Base-by-base conservation (phyloP, 1,140 invertebrate genomes). In the Polypedilum vanderplanki region DNA sequence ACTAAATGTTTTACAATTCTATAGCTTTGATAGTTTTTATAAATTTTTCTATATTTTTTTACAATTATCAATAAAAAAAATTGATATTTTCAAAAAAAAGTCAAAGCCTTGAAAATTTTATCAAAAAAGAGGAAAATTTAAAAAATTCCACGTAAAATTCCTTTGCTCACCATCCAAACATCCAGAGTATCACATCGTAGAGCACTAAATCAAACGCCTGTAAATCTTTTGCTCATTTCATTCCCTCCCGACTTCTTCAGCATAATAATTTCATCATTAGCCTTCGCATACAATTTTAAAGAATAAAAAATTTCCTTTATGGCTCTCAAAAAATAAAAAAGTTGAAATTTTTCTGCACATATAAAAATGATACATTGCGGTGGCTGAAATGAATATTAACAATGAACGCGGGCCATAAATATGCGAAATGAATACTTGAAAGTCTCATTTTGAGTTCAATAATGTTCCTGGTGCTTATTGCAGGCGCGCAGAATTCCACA, bases 221-320 rank as follows among this genome's bases (percentile, higher is more conserved):
- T 57, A 57, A 57, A 57, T 57, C 46, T 57, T 57, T 33, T 33
- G 24, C 24, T 33, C 24, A 33, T 33, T 33, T 33, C 24, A 33
- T 33, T 57, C 46, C 12, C 24, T 57, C 12, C 46, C 46, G 46
- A 57, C 46, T 57, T 12, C n/a, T n/a, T n/a, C 46, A 57, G 46
- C 46, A 57, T 57, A 57, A 57, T 57, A 57, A 57, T 57, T 57
- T 57, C 46, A 57, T 57, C 46, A 57, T 57, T 57, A 57, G 46
- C 46, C n/a, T 57, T n/a, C 46, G 46, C 46, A 57, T 15, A 12
- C 41, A 3, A 57, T n/a, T 57, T 57, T 57, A 57, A 57, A 57
- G n/a, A 57, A 57, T 33, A 46, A 46, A 46, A 46, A 46, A 3
- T 57, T 57, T 12, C 15, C n/a, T 57, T 57, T 57, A 57, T 57